Evolutionary conservation across 2,113 vertebrate genomes (phyloP).

Genomic region (Salvelinus namaycush): DNA sequence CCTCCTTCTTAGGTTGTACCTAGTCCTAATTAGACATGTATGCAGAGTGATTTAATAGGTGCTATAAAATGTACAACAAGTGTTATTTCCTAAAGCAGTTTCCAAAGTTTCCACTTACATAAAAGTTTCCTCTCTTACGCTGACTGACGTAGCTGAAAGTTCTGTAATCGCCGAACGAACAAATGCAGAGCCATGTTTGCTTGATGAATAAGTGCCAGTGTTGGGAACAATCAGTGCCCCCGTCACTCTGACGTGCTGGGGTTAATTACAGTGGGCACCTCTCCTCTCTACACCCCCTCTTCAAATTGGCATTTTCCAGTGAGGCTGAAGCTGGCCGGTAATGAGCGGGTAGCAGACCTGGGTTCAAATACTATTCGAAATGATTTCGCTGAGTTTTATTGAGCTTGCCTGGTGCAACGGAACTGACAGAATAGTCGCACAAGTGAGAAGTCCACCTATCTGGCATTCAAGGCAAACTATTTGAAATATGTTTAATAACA

Average conservation of each 20-base stretch:
- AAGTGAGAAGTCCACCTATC: too few species aligned
- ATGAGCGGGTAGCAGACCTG: too few species aligned
- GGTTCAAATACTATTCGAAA: too few species aligned
- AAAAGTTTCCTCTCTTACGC: background rate
- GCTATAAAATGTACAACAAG: background rate
- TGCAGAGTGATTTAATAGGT: constrained; percentile 1
- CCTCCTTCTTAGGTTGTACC: constrained; percentile 43
- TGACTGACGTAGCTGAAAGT: background rate
- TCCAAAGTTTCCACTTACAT: background rate
- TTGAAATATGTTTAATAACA: too few species aligned
- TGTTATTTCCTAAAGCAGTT: background rate
- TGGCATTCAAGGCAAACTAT: background rate
- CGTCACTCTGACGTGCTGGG: constrained; percentile 40
- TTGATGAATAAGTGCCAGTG: constrained; percentile 34
- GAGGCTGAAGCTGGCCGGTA: constrained; percentile 19
- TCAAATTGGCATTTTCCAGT: constrained; percentile 32
- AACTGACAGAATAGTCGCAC: background rate
- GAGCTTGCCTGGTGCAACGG: background rate
- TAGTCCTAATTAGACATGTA: constrained; percentile 12
- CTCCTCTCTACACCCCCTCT: constrained; percentile 12
- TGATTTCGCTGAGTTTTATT: too few species aligned
- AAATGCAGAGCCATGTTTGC: background rate
- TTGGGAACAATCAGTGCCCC: constrained; percentile 32
- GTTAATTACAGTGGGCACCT: constrained; percentile 35
- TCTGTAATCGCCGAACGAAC: background rate